A percentile compares a stretch with the other conserved stretches of the same genome.
Evolutionary conservation across 37 sponge, comb jelly and placozoan species (phyloP).

Genomic region (Chondrosia reniformis): DNA sequence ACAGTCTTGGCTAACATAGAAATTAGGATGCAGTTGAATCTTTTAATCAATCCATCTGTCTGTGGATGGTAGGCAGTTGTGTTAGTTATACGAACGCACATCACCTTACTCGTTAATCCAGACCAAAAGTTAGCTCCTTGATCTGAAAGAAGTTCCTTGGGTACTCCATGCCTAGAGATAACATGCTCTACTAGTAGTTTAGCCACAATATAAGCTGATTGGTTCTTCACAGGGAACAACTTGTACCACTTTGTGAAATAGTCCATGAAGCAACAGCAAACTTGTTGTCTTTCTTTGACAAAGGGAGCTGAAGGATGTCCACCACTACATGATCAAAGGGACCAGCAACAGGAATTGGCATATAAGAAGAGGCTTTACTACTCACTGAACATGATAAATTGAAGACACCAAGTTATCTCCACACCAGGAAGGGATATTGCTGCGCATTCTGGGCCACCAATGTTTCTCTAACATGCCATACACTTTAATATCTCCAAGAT

Average conservation of each 20-base stretch:
- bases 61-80: conserved; percentile 52
- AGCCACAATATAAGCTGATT: conserved; percentile 3
- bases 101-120: background rate
- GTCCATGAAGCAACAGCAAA: conserved; percentile 23
- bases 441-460: background rate
- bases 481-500: background rate
- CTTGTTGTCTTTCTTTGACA: background rate
- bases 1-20: background rate
- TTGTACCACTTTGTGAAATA: conserved; percentile 27
- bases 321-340: conserved; percentile 28
- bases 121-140: background rate
- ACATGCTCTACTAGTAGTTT: conserved; percentile 8
- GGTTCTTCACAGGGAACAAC: conserved; percentile 11
- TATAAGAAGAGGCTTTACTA: background rate
- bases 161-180: conserved; percentile 15
- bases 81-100: conserved; percentile 1
- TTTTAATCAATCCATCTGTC: conserved; percentile 50
- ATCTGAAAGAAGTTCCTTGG: conserved; percentile 4
- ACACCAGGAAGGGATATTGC: no score
- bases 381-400: background rate
- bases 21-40: conserved; percentile 23
- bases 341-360: conserved; percentile 14
- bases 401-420: no score
- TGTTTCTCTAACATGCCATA: background rate
- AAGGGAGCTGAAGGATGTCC: background rate